Percentiles rank a stretch among this genome's conserved stretches.
phyloP scores from a whole-genome alignment of 2,888 invertebrate genomes.

The Trissolcus japonicus region DNA sequence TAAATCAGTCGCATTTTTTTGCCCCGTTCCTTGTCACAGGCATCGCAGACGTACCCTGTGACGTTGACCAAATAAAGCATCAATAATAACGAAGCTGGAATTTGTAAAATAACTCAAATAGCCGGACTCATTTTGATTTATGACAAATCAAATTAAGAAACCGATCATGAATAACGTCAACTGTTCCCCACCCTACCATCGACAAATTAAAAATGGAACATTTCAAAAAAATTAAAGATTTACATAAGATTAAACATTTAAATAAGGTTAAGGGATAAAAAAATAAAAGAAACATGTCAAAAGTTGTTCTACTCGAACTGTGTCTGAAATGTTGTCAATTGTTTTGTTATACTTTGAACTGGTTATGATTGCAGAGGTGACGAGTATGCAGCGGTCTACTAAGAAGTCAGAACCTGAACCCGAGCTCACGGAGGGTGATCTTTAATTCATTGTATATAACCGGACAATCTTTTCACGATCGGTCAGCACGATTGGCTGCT shows the following conservation, averaged over 20 bases:
- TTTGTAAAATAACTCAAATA: background rate
- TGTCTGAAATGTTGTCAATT: slow-evolving; percentile 3
- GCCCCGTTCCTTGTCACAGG: slow-evolving; percentile 30
- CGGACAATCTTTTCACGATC: slow-evolving; percentile 67
- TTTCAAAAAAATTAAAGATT: no score
- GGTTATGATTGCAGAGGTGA: slow-evolving; percentile 22
- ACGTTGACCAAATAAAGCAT: slow-evolving; percentile 17
- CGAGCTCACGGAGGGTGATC: slow-evolving; percentile 54
- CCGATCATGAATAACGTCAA: no score
- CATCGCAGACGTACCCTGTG: slow-evolving; percentile 10
- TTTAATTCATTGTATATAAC: slow-evolving; percentile 66
- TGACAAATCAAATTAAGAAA: no score
- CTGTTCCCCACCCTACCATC: no score
- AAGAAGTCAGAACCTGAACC: no score
- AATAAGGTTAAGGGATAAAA: no score
- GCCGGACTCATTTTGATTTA: no score
- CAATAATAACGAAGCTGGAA: slow-evolving; percentile 4
- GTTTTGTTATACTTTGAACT: no score
- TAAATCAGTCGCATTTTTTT: slow-evolving; percentile 49
- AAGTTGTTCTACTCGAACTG: background rate
- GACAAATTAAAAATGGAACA: no score
- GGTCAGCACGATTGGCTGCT: slow-evolving; percentile 62
- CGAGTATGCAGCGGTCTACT: slow-evolving; percentile 56
- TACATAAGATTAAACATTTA: no score
- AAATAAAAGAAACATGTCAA: background rate